These are phyloP conservation scores for Phalacrocorax carbo DNA, from an alignment of 2,113 vertebrate species.

Conservation along the genomic window DNA sequence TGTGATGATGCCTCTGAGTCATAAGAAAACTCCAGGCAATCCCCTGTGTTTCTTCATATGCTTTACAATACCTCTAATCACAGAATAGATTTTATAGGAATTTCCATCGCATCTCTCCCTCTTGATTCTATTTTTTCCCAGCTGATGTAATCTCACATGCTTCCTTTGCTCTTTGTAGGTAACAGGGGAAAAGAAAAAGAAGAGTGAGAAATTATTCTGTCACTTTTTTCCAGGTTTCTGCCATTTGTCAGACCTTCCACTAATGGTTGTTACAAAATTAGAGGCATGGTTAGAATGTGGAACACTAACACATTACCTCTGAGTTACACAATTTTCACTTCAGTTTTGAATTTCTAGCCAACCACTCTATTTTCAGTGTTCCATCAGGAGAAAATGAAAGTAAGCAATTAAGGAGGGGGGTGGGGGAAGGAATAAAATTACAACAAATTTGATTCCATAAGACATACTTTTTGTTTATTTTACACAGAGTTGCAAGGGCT, in stretches of 20 bases:
- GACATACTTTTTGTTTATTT: not conserved
- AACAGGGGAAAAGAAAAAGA: not conserved
- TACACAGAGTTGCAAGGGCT: not conserved
- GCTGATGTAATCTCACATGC: not conserved
- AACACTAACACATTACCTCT: not conserved
- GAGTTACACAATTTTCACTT: not conserved
- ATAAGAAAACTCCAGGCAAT: conserved; percentile 30
- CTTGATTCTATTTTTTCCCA: conserved; percentile 14
- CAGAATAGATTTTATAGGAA: conserved; percentile 34
- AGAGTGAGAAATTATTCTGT: not conserved
- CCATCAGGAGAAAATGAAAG: not conserved
- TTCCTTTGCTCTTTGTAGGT: not conserved
- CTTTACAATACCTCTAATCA: conserved; percentile 40
- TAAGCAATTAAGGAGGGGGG: not conserved
- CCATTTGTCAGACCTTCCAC: not conserved
- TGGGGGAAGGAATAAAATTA: not conserved
- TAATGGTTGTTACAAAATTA: not conserved
- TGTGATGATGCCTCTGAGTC: conserved; percentile 15
- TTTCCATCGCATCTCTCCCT: conserved; percentile 11
- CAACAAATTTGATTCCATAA: not conserved
- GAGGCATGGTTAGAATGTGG: not conserved
- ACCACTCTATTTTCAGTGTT: not conserved
- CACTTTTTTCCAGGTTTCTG: not conserved
- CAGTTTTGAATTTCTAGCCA: not conserved
- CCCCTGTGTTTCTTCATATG: not conserved